These are phyloP conservation scores for Pelobates cultripes DNA, from an alignment of 2,797 vertebrate species.

Conservation along the genomic window DNA sequence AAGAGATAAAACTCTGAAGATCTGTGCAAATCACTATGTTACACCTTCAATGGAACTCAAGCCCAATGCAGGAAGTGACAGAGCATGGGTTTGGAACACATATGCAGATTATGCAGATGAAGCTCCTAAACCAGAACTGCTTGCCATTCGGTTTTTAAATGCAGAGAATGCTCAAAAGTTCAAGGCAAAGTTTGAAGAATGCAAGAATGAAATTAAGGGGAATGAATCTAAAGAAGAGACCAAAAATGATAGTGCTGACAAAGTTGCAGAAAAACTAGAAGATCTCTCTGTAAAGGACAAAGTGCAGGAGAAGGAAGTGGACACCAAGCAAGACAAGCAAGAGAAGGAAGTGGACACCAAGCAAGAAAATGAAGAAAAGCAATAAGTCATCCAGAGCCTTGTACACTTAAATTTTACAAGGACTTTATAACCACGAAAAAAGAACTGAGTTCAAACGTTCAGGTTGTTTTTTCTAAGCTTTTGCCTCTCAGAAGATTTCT, in stretches of 20 bases:
- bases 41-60: slow-evolving; percentile 93
- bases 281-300: slow-evolving; percentile 89
- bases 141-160: slow-evolving; percentile 97
- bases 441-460: slow-evolving; percentile 91
- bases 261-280: slow-evolving; percentile 92
- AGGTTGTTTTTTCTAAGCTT: slow-evolving; percentile 80
- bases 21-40: slow-evolving; percentile 76
- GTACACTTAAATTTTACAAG: slow-evolving; percentile 84
- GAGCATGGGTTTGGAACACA: slow-evolving; percentile 99
- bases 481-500: slow-evolving; percentile 89
- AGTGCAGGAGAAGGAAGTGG: too few species aligned
- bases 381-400: slow-evolving; percentile 85
- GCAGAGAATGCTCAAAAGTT: slow-evolving; percentile 99
- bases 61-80: slow-evolving; percentile 94
- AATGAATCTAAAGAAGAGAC: slow-evolving; percentile 76
- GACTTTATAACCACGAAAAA: slow-evolving; percentile 81
- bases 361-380: slow-evolving; percentile 79
- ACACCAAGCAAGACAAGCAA: too few species aligned
- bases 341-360: slow-evolving; percentile 71
- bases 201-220: slow-evolving; percentile 88
- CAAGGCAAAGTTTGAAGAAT: slow-evolving; percentile 98
- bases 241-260: slow-evolving; percentile 80
- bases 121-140: slow-evolving; percentile 90
- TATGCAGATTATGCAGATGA: slow-evolving; percentile 97
- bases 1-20: slow-evolving; percentile 85